Base-by-base conservation (phyloP, 2,888 invertebrate species). In the Phymatocera aterrima region DNA sequence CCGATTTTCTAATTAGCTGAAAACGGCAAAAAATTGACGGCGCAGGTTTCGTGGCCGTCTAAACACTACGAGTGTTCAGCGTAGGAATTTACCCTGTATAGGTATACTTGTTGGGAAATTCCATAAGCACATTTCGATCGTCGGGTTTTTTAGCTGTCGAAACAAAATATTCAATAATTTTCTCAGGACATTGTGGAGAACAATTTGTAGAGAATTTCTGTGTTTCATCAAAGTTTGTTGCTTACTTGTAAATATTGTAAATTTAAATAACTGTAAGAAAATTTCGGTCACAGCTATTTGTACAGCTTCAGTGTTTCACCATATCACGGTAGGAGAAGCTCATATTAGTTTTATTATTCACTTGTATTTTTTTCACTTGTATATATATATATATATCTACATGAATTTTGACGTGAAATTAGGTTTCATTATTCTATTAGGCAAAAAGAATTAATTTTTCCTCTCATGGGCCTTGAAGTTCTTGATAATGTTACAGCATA, bases 271-370 rank as follows among this genome's bases (percentile, higher is more conserved):
- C 40, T 65, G 40, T 40, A 40, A 3, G 10, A 21, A 40, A 21
- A 43, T 68, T 5, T 46, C 2, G n/a, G 24, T 72, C 51, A 72
- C 48, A 51, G 72, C 72, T 72, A 51, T 34, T 72, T 72, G 72
- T 72, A 72, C 72, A 72, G 72, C 72, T 34, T 72, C 72, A 72
- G 72, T 72, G 72, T 72, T 72, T 72, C 72, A 51, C 46, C 34
- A 51, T 72, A 21, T 72, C 72, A 72, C 51, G 51, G 34, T 72
- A 72, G 34, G 34, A 72, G 28, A 21, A 34, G 31, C n/a, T 72
- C 51, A 72, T 72, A 21, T 43, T 40, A 68, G 28, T 46, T 43
- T 28, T 43, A 40, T 24, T 46, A 40, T 24, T 46, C 46, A 46
- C 68, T 68, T 24, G 24, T 65, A 65, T 43, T 24, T 24, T 46